phyloP scores from a whole-genome alignment of 1,140 invertebrate species.

The Pachyrhynchus sulphureomaculatus region DNA sequence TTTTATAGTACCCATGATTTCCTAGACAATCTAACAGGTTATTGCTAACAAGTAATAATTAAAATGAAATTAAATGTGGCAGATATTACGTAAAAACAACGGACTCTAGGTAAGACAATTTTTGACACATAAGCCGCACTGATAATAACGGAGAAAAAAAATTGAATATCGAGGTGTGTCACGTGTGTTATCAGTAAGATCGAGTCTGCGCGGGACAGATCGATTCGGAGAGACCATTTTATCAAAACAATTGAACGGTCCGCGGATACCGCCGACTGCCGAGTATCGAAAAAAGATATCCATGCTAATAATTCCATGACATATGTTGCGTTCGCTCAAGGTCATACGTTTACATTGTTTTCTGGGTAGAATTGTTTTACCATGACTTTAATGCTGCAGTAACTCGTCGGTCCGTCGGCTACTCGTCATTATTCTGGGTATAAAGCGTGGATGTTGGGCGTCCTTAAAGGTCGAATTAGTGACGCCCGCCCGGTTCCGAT shows the following conservation, averaged over 20 bases:
- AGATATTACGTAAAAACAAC: background rate
- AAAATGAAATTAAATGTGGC: background rate
- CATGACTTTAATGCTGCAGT: too few relatives aligned
- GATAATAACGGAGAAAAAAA: background rate
- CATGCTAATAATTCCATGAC: conserved; percentile 22
- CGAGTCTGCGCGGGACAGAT: conserved; percentile 21
- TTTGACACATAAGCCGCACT: background rate
- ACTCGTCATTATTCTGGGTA: too few relatives aligned
- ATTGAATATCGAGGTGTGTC: conserved; percentile 10
- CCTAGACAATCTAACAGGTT: background rate
- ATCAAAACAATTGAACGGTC: conserved; percentile 29
- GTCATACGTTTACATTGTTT: conserved; percentile 1
- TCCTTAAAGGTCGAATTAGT: too few relatives aligned
- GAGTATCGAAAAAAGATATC: conserved; percentile 26
- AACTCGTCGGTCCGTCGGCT: too few relatives aligned
- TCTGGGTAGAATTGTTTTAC: too few relatives aligned
- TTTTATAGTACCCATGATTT: background rate
- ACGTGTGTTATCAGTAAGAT: conserved; percentile 25
- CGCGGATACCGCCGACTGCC: conserved; percentile 3
- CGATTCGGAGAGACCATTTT: conserved; percentile 14
- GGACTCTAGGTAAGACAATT: background rate
- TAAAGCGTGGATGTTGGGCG: too few relatives aligned
- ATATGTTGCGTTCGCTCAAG: conserved; percentile 15
- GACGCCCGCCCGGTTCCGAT: too few relatives aligned
- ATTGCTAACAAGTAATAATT: background rate